Evolutionary conservation across 2,888 invertebrate genomes (phyloP).

Genomic region (Apamea epomidion): DNA sequence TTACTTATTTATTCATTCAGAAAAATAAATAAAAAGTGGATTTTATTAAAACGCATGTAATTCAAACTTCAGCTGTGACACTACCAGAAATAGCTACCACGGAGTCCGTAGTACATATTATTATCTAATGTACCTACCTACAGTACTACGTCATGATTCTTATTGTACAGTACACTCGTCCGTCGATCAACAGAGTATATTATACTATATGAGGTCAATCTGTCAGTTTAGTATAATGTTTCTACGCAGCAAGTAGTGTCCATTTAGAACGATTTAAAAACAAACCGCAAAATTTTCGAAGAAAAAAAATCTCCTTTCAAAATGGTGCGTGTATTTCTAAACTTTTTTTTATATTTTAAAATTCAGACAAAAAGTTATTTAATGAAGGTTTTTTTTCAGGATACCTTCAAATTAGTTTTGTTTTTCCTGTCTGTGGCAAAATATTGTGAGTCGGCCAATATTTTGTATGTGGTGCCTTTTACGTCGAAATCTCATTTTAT

Average conservation of each 20-base stretch:
- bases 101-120: neutral
- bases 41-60: neutral
- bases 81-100: neutral
- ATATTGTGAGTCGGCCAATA: conserved; percentile 79
- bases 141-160: too few relatives aligned
- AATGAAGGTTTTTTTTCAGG: conserved; percentile 57
- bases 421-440: conserved; percentile 50
- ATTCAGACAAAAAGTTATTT: neutral
- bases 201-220: too few relatives aligned
- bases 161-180: too few relatives aligned
- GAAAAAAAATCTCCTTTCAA: conserved; percentile 7
- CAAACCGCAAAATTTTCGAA: neutral
- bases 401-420: conserved; percentile 46
- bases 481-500: conserved; percentile 87
- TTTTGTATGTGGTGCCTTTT: conserved; percentile 86
- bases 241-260: conserved; percentile 33
- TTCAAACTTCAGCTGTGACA: neutral
- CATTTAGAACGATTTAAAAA: neutral
- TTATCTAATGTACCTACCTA: neutral
- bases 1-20: neutral
- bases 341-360: neutral
- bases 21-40: neutral
- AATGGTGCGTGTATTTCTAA: conserved; percentile 40
- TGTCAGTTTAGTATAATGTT: conserved; percentile 22
- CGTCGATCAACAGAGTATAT: too few relatives aligned